Evolutionary conservation across 2,113 vertebrate species (phyloP).

Genomic region (Nansenia antarctica): DNA sequence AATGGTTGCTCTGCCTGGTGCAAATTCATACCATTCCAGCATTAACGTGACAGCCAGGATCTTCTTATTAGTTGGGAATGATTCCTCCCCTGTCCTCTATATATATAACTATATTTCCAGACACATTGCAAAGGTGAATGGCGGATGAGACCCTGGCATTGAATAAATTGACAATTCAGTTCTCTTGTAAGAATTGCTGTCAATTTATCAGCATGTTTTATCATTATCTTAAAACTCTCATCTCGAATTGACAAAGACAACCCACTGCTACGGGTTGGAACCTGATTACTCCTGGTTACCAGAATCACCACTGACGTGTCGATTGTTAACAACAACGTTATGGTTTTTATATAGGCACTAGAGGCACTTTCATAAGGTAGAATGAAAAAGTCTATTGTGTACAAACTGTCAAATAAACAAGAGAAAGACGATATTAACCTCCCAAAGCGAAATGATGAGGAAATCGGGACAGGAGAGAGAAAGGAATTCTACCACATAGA

Average conservation of each 20-base stretch:
- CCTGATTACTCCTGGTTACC: neutral
- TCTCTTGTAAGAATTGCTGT: neutral
- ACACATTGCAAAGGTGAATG: neutral
- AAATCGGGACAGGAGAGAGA: neutral
- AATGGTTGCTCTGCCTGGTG: neutral
- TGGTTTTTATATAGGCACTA: no score
- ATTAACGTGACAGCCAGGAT: slow-evolving; percentile 13
- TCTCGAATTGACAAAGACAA: no score
- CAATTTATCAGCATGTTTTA: neutral
- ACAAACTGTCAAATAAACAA: neutral
- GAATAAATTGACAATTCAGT: neutral
- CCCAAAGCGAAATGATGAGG: neutral
- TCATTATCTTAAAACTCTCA: neutral
- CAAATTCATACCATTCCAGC: neutral
- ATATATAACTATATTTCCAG: slow-evolving; percentile 2
- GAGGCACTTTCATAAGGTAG: no score
- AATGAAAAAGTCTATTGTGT: no score
- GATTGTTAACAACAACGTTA: no score
- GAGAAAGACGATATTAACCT: neutral
- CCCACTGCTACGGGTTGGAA: no score
- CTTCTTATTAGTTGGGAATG: neutral
- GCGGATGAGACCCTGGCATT: neutral
- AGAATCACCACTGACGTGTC: no score
- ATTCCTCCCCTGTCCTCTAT: no score
- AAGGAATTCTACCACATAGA: neutral